Evolutionary conservation across 2,113 vertebrate species (phyloP), one percentile per base, ranked within the genome.

Genomic region (Aphelocoma coerulescens): DNA sequence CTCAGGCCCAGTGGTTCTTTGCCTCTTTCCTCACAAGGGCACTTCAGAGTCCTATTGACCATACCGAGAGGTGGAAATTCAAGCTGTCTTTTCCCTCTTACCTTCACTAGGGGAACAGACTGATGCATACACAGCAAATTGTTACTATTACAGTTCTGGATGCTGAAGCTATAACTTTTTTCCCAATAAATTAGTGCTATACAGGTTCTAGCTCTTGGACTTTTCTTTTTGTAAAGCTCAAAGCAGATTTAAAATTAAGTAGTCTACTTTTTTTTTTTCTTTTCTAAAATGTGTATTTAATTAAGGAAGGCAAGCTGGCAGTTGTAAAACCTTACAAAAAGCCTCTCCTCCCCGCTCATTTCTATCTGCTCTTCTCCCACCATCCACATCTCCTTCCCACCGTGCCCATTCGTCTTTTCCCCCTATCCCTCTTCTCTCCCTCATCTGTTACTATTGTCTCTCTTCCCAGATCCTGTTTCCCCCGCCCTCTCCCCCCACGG

Each of bases 11-110:
- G 1, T 16, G 66, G 6, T 41, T 32, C 49, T 51, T n/a, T 21
- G 7, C 37, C 26, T 4, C 16, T 46, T 71, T n/a, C 57, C 20
- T 66, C 23, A 1, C 16, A 14, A 4, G 6, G 3, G 14, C 7
- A 4, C 30, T 32, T 44, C 16, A 9, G 33, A 1, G 0, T 15
- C 16, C 6, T 32, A 5, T 0, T 68, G 49, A 12, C 27, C 5
- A 2, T 13, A 61, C 33, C 23, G 3, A 1, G 0, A 27, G 44
- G 16, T 22, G 73, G 10, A 72, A 30, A 37, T 14, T 16, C 10
- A 28, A 35, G 10, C 2, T 49, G 3, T 19, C 13, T 7, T 59
- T 37, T 54, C 13, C 7, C 5, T 51, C 20, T 51, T 49, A 23
- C 26, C 67, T 37, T 67, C 4, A 6, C 62, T n/a, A 7, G 6